Percentiles rank a stretch among this genome's conserved stretches.
Conservation (phyloP, 2,888 invertebrate species). For the Drosophila prostipennis region DNA sequence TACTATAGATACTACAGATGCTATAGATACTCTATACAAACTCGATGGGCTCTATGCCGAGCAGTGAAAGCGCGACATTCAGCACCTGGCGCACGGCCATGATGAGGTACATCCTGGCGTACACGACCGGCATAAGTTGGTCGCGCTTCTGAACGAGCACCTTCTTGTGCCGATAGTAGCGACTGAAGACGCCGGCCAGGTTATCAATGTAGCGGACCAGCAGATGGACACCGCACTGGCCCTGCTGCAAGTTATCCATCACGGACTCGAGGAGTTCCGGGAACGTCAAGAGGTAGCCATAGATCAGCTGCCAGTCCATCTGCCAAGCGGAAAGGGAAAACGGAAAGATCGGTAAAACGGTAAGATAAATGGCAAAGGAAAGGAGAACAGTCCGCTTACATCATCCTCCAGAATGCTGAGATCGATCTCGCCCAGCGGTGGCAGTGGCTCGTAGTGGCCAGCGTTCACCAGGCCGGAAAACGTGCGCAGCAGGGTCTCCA, state of each 20-base stretch:
- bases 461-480: conserved; percentile 86
- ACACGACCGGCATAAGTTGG: conserved; percentile 88
- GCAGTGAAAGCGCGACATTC: conserved; percentile 87
- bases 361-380: not conserved
- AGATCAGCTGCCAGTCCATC: conserved; percentile 92
- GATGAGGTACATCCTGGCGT: conserved; percentile 89
- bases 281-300: conserved; percentile 88
- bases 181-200: conserved; percentile 88
- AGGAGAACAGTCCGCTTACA: conserved; percentile 83
- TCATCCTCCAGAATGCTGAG: conserved; percentile 87
- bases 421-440: conserved; percentile 86
- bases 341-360: no score
- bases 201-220: conserved; percentile 88
- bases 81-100: conserved; percentile 87
- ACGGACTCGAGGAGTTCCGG: conserved; percentile 87
- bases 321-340: conserved; percentile 72
- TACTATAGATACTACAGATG: no score
- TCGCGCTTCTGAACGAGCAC: conserved; percentile 89
- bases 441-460: conserved; percentile 87
- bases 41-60: conserved; percentile 88
- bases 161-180: conserved; percentile 89
- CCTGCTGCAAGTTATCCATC: conserved; percentile 84
- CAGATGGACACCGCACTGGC: conserved; percentile 87
- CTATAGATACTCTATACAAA: conserved; percentile 86
- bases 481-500: conserved; percentile 88